These are phyloP conservation scores for Drosophila triauraria DNA, from an alignment of 1,140 invertebrate genomes.

Conservation along the genomic window DNA sequence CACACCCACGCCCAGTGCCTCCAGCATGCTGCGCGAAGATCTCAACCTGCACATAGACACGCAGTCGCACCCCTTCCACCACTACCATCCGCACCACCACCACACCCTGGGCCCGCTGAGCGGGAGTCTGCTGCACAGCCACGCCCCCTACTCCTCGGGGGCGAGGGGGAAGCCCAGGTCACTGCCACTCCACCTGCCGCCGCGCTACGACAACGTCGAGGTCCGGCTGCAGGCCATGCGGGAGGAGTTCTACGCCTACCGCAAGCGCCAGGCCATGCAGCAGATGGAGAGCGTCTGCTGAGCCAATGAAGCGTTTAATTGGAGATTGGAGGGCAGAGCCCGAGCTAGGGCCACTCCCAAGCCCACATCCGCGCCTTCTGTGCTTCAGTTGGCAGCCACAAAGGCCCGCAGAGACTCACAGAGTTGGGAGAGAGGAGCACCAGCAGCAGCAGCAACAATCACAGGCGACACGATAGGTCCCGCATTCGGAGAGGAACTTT, in stretches of 20 bases:
- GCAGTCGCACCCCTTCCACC: constrained; percentile 36
- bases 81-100: constrained; percentile 48
- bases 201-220: constrained; percentile 93
- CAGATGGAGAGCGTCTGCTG: constrained; percentile 91
- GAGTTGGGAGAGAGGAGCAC: not conserved
- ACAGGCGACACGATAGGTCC: constrained; percentile 26
- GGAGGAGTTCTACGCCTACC: constrained; percentile 97
- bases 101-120: constrained; percentile 66
- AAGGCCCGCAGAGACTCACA: constrained; percentile 5
- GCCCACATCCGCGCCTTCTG: not conserved
- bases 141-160: constrained; percentile 15
- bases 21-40: constrained; percentile 86
- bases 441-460: constrained; percentile 5
- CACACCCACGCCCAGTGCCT: constrained; percentile 89
- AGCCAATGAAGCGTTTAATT: constrained; percentile 53
- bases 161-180: constrained; percentile 57
- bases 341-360: not conserved
- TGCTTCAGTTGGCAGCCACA: constrained; percentile 20
- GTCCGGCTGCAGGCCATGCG: constrained; percentile 97
- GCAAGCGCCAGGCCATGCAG: constrained; percentile 91
- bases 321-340: not conserved
- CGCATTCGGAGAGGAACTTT: constrained; percentile 49
- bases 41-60: constrained; percentile 81
- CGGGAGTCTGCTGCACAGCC: constrained; percentile 84
- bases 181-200: constrained; percentile 85